A percentile compares a stretch with the other conserved stretches of the same genome.
Conservation (phyloP, 1,140 invertebrate genomes). For the Drosophila rufa region DNA sequence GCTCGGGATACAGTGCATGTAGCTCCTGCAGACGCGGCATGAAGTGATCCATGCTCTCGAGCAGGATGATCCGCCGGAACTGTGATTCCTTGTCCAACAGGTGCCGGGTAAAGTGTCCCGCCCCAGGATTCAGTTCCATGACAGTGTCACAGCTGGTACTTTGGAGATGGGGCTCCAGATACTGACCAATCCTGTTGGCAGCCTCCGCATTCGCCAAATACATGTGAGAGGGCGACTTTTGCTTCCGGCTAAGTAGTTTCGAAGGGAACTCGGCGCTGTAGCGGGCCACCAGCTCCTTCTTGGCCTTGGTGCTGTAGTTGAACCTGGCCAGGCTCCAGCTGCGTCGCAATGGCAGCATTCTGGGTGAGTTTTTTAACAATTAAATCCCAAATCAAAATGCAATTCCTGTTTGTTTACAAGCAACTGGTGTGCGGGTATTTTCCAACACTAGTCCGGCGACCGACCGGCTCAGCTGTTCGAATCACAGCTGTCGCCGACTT, state of each 20-base stretch:
- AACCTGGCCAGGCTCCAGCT: slow-evolving; percentile 36
- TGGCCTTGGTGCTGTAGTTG: slow-evolving; percentile 45
- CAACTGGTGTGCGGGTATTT: slow-evolving; percentile 20
- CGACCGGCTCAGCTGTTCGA: neutral
- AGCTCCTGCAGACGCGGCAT: slow-evolving; percentile 66
- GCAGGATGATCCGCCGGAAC: slow-evolving; percentile 82
- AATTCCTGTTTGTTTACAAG: slow-evolving; percentile 56
- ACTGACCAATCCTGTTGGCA: slow-evolving; percentile 84
- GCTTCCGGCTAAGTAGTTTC: slow-evolving; percentile 71
- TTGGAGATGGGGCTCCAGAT: slow-evolving; percentile 69
- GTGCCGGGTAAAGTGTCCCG: slow-evolving; percentile 86
- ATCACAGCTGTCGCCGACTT: slow-evolving; percentile 10
- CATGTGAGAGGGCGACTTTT: slow-evolving; percentile 61
- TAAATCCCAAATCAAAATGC: neutral
- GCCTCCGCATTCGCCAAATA: slow-evolving; percentile 80
- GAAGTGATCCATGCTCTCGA: slow-evolving; percentile 85
- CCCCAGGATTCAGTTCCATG: slow-evolving; percentile 87
- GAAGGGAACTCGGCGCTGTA: slow-evolving; percentile 71
- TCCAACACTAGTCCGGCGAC: slow-evolving; percentile 21
- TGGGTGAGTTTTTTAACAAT: neutral
- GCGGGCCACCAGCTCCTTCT: slow-evolving; percentile 49
- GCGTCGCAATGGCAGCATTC: slow-evolving; percentile 55
- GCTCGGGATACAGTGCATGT: slow-evolving; percentile 71
- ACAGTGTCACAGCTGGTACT: slow-evolving; percentile 78
- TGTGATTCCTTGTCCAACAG: slow-evolving; percentile 80